Conservation (phyloP, 53 echinoderm and acorn worm species). For the Crossaster papposus region DNA sequence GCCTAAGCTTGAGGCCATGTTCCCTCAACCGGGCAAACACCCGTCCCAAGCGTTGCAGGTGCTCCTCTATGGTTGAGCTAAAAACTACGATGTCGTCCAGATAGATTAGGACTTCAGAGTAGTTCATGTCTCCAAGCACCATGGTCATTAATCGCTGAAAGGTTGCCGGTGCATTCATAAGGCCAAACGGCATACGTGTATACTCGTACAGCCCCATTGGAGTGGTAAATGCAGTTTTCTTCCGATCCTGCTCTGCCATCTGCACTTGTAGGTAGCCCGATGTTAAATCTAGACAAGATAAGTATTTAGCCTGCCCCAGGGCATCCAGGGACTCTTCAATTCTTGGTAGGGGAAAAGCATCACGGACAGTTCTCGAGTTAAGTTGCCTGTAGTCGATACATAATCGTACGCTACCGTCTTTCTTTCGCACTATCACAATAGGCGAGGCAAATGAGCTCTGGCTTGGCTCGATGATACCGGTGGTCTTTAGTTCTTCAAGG, state of each 20-base stretch:
- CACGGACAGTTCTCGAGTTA: conserved; percentile 46
- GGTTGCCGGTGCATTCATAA: conserved; percentile 61
- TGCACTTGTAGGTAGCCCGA: conserved; percentile 61
- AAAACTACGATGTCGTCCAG: conserved; percentile 63
- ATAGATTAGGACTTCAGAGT: conserved; percentile 41
- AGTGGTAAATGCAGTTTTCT: conserved; percentile 64
- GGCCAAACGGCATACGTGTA: conserved; percentile 58
- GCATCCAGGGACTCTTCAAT: conserved; percentile 65
- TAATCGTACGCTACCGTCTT: conserved; percentile 42
- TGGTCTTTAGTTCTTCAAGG: conserved; percentile 46
- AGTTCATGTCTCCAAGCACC: conserved; percentile 54
- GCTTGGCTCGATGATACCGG: conserved; percentile 46
- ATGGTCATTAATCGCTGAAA: conserved; percentile 58
- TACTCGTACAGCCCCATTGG: conserved; percentile 53
- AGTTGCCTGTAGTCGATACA: conserved; percentile 62
- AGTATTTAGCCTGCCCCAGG: conserved; percentile 59
- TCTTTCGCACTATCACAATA: conserved; percentile 59
- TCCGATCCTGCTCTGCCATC: conserved; percentile 32
- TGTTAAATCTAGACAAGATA: conserved; percentile 58
- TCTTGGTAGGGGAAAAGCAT: conserved; percentile 57
- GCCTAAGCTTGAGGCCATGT: conserved; percentile 53
- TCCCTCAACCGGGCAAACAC: conserved; percentile 47
- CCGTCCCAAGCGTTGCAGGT: conserved; percentile 30
- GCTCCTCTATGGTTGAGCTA: conserved; percentile 52
- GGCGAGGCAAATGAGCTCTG: conserved; percentile 62